Conservation (phyloP, 2,888 invertebrate species). For the Melinaea marsaeus region DNA sequence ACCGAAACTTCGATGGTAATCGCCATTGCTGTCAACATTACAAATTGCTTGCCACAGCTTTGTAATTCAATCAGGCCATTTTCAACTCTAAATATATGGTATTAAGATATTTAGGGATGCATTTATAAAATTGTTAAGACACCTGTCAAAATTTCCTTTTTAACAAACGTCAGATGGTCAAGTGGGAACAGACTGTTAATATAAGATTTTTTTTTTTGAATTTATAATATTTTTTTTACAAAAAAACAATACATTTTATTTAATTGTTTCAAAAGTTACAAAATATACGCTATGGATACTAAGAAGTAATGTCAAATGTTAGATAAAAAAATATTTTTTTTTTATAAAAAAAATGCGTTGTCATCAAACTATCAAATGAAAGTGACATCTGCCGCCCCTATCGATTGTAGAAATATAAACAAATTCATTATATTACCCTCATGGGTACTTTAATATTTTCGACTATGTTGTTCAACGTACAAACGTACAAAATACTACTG, state of each 20-base stretch:
- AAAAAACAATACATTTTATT: slow-evolving; percentile 6
- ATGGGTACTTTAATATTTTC: neutral
- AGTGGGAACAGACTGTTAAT: slow-evolving; percentile 36
- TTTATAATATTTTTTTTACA: slow-evolving; percentile 16
- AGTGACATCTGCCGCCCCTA: slow-evolving; percentile 53
- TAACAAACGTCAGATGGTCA: slow-evolving; percentile 38
- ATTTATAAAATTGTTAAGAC: slow-evolving; percentile 10
- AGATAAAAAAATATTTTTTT: too few relatives aligned
- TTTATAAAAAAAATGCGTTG: neutral
- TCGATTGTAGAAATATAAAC: slow-evolving; percentile 34
- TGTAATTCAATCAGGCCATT: neutral
- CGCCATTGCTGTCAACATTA: slow-evolving; percentile 24
- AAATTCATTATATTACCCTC: slow-evolving; percentile 9
- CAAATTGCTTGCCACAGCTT: neutral
- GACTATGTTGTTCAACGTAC: too few relatives aligned
- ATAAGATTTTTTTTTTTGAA: slow-evolving; percentile 10
- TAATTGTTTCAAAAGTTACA: slow-evolving; percentile 13
- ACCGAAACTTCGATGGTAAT: slow-evolving; percentile 24
- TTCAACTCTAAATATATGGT: neutral
- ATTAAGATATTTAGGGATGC: neutral
- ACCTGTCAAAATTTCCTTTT: slow-evolving; percentile 28
- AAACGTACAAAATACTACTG: too few relatives aligned
- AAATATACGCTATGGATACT: neutral
- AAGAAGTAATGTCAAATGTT: too few relatives aligned
- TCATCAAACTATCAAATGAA: slow-evolving; percentile 7